Conservation (phyloP, 2,113 vertebrate genomes). For the Alectura lathami region DNA sequence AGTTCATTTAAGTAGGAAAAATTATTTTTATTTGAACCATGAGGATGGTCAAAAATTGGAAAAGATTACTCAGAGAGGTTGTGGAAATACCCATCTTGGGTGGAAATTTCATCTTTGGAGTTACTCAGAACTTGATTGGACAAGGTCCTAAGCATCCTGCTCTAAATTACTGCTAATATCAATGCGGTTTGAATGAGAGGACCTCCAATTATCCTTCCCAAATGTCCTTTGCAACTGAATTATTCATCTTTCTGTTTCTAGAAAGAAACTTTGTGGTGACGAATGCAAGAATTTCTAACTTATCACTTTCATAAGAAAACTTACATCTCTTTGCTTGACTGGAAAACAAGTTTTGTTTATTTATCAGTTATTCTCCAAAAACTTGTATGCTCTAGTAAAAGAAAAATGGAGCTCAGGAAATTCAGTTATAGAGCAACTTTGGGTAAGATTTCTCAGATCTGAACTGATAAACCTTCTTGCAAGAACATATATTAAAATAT, state of each 20-base stretch:
- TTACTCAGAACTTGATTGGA: neutral
- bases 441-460: neutral
- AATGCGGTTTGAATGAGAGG: accelerated
- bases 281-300: neutral
- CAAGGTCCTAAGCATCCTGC: neutral
- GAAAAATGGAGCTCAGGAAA: neutral
- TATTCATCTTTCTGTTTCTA: neutral
- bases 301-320: neutral
- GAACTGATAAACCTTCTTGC: neutral
- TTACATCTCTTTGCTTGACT: neutral
- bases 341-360: neutral
- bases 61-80: neutral
- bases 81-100: neutral
- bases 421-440: neutral
- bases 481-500: neutral
- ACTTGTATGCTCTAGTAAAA: neutral
- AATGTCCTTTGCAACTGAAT: neutral
- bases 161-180: neutral
- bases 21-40: neutral
- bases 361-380: neutral
- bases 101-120: neutral
- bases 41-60: neutral
- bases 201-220: neutral
- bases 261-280: neutral
- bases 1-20: neutral